These are phyloP conservation scores for Lamprologus tigripictilis DNA, from an alignment of 2,113 vertebrate species.

Conservation along the genomic window DNA sequence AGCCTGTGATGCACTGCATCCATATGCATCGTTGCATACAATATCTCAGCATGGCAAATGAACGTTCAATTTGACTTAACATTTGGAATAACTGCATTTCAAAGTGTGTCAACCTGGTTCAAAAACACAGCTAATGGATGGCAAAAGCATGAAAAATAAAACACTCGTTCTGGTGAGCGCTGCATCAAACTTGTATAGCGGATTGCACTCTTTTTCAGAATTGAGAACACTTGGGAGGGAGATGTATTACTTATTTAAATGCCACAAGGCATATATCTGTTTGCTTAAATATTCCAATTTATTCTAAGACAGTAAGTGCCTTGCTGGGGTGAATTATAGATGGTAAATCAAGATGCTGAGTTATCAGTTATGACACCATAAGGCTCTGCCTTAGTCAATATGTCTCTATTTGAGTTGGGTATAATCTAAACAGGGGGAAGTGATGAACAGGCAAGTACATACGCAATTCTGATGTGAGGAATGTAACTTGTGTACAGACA, in stretches of 20 bases:
- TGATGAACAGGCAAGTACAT: not conserved
- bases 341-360: conserved; percentile 66
- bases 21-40: conserved; percentile 14
- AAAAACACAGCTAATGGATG: conserved; percentile 62
- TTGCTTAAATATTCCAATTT: conserved; percentile 74
- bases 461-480: not conserved
- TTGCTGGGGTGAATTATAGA: conserved; percentile 71
- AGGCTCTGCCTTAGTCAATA: conserved; percentile 43
- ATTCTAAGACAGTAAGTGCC: conserved; percentile 71
- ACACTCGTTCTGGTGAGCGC: conserved; percentile 37
- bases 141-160: conserved; percentile 65
- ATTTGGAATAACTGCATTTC: conserved; percentile 49
- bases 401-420: conserved; percentile 29
- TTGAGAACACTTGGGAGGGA: conserved; percentile 53
- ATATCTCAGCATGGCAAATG: conserved; percentile 23
- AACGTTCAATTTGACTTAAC: conserved; percentile 43
- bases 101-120: conserved; percentile 50
- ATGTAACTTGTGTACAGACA: not conserved
- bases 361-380: conserved; percentile 72
- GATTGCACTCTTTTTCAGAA: conserved; percentile 47
- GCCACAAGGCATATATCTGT: conserved; percentile 68
- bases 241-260: conserved; percentile 71
- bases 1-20: not conserved
- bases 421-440: conserved; percentile 2
- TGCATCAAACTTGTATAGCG: conserved; percentile 61